Evolutionary conservation across 2,797 vertebrate species (phyloP), one percentile per base, ranked within the genome.

Genomic region (Synaphobranchus kaupii): DNA sequence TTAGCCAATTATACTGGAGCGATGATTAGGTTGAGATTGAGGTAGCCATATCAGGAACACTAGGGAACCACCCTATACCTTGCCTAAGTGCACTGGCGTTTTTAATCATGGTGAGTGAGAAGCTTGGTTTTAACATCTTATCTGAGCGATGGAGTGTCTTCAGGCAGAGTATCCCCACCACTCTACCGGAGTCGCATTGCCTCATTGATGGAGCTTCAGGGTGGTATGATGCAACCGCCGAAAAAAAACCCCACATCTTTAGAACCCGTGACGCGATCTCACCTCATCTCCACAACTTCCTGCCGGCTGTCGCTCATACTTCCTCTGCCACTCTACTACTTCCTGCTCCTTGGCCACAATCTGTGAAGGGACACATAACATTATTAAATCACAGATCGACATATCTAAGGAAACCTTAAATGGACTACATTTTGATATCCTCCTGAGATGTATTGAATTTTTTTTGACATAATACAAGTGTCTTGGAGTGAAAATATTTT

Each of bases 271-370:
- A 20, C 83, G 39, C 8, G 39, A 28, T 44, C 92, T 90, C 89
- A 96, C 96, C 95, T 96, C 96, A 97, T 97, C 92, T 97, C 96
- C 88, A 93, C 93, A 89, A 97, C 98, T 92, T 99, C 98, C 91
- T 97, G 97, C 89, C 97, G 96, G 93, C 98, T 99, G 87, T 98
- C 97, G n/a, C 92, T 99, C 98, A 0, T 99, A 99, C 94, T 99
- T 99, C 89, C 96, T 97, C 90, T 98, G 97, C 98, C 98, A 99
- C 90, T 99, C 97, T 28, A 97, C 94, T 1, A 97, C 97, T 92
- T 99, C 98, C 92, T 97, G 97, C 94, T 99, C 98, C 93, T 99
- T 99, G 85, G 95, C 90, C 85, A 98, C 94, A 89, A 99, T 97
- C 99, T 99, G 91, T 86, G 66, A 31, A 85, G 47, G 78, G 84